A percentile compares a stretch with the other conserved stretches of the same genome.
Conservation (phyloP, 2,888 invertebrate species). For the Siphlonurus alternatus region DNA sequence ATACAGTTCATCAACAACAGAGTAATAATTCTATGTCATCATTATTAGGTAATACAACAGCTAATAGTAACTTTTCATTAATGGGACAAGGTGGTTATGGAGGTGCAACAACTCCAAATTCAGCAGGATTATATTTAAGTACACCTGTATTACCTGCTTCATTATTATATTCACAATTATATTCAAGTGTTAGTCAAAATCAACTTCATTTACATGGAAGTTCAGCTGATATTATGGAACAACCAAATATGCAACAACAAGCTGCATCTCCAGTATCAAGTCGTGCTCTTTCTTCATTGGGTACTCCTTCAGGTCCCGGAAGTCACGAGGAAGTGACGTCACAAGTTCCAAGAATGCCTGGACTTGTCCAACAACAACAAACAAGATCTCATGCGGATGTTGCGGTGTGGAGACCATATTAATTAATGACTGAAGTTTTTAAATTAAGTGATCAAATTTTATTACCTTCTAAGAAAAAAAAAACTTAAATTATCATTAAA, state of each 20-base stretch:
- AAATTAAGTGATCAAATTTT: neutral
- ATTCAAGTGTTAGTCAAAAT: conserved; percentile 45
- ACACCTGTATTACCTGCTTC: conserved; percentile 64
- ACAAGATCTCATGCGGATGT: conserved; percentile 44
- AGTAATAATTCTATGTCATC: neutral
- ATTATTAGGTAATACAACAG: conserved; percentile 40
- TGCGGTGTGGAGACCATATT: conserved; percentile 55
- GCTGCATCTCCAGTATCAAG: neutral
- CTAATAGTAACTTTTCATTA: conserved; percentile 44
- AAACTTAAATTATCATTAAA: neutral
- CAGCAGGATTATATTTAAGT: conserved; percentile 26
- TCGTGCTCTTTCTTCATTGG: conserved; percentile 3
- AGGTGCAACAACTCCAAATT: conserved; percentile 20
- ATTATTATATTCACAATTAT: conserved; percentile 65
- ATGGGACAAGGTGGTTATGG: conserved; percentile 38
- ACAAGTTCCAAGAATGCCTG: conserved; percentile 5
- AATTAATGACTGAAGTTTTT: neutral
- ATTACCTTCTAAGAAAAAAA: neutral
- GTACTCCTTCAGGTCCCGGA: conserved; percentile 7
- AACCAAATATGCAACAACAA: conserved; percentile 8
- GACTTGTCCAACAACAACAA: conserved; percentile 29
- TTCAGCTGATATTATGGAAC: conserved; percentile 13
- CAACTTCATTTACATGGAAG: conserved; percentile 13
- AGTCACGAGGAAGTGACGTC: conserved; percentile 7
- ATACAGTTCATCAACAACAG: neutral